Evolutionary conservation across 2,797 vertebrate genomes (phyloP).

Genomic region (Lycodopsis pacificus): DNA sequence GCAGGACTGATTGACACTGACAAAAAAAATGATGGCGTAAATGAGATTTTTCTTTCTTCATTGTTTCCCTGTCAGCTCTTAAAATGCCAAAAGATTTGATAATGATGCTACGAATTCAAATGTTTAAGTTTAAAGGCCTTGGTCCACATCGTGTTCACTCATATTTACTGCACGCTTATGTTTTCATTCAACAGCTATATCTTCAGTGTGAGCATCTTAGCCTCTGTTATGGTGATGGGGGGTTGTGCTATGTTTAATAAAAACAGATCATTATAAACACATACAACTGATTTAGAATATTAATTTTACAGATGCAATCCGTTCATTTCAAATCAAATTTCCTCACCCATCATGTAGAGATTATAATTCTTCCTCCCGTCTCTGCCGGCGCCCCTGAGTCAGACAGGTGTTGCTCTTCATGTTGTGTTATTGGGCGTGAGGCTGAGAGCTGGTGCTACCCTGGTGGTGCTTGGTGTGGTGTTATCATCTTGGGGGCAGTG

Average conservation of each 20-base stretch:
- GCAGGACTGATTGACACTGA: background rate
- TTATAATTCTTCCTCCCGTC: background rate
- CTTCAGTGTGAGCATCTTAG: background rate
- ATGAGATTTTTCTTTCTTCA: background rate
- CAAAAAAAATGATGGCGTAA: background rate
- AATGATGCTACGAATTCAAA: background rate
- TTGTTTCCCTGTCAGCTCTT: background rate
- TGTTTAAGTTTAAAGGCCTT: background rate
- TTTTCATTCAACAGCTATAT: background rate
- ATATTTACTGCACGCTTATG: background rate
- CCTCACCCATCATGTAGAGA: background rate
- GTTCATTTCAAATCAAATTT: slow-evolving; percentile 12
- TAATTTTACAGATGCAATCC: background rate
- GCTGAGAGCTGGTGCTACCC: slow-evolving; percentile 23
- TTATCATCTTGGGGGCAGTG: slow-evolving; percentile 45
- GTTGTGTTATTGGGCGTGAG: slow-evolving; percentile 29
- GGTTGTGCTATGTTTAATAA: background rate
- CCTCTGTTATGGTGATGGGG: background rate
- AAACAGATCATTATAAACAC: slow-evolving; percentile 1
- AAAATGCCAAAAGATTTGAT: background rate
- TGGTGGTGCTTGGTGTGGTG: slow-evolving; percentile 26
- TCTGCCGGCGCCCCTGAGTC: background rate
- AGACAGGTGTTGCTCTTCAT: slow-evolving; percentile 68
- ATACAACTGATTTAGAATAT: slow-evolving; percentile 7
- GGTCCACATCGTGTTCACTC: background rate